Percentiles rank a stretch among this genome's conserved stretches.
Conservation (phyloP, 2,797 vertebrate genomes). For the Helostoma temminkii region DNA sequence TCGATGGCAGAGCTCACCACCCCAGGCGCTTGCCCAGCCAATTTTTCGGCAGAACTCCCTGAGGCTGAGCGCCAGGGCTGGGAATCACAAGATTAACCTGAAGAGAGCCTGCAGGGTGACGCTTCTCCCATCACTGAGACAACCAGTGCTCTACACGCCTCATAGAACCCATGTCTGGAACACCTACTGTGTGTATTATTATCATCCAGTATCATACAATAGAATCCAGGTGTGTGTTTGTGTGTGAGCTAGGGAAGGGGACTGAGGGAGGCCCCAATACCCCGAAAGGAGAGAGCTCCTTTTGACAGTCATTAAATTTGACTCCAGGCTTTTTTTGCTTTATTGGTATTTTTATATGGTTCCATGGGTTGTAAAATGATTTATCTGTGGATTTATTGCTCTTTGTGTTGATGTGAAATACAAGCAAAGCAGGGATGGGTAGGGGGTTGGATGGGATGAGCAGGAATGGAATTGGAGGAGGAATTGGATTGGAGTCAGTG, state of each 20-base stretch:
- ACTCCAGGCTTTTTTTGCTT: slow-evolving; percentile 13
- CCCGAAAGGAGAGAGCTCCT: slow-evolving; percentile 9
- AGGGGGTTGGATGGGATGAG: not conserved
- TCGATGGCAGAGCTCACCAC: slow-evolving; percentile 20
- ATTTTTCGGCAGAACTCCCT: slow-evolving; percentile 27
- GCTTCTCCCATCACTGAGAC: slow-evolving; percentile 6
- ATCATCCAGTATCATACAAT: slow-evolving; percentile 30
- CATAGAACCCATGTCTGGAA: slow-evolving; percentile 35
- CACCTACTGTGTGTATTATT: slow-evolving; percentile 41
- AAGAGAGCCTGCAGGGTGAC: slow-evolving; percentile 19
- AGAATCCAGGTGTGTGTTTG: not conserved
- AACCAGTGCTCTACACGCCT: slow-evolving; percentile 39
- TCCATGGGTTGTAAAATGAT: not conserved
- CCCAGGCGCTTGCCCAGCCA: slow-evolving; percentile 17
- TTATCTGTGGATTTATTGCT: slow-evolving; percentile 6
- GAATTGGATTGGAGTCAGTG: not conserved
- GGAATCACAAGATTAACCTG: slow-evolving; percentile 37
- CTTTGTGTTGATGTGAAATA: not conserved
- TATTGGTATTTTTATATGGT: slow-evolving; percentile 16
- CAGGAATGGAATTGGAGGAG: not conserved
- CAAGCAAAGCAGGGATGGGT: not conserved
- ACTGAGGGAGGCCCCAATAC: not conserved
- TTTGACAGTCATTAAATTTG: slow-evolving; percentile 10
- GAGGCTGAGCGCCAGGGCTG: slow-evolving; percentile 4
- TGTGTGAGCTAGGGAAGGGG: not conserved